phyloP scores from a whole-genome alignment of 53 echinoderm and acorn worm genomes.

The Echinarachnius parma region DNA sequence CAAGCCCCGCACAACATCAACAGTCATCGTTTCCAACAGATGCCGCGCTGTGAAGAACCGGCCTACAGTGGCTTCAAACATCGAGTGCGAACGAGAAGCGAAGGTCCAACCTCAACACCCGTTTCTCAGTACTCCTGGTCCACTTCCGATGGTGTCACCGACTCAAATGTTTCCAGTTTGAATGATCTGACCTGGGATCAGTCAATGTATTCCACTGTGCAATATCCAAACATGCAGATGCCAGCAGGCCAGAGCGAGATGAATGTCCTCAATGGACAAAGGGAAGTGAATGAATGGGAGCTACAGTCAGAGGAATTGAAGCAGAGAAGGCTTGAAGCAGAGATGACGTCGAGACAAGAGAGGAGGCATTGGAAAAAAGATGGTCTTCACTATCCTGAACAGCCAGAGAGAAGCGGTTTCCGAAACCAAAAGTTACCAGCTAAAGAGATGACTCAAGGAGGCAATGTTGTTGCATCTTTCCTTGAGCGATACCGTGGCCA shows the following conservation, averaged over 20 bases:
- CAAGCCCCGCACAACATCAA: too few relatives aligned
- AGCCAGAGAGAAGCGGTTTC: neutral
- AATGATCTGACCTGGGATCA: constrained; percentile 11
- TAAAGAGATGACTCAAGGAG: neutral
- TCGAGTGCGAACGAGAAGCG: too few relatives aligned
- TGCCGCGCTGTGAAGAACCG: neutral
- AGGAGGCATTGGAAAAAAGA: constrained; percentile 18
- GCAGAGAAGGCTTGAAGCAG: constrained; percentile 7
- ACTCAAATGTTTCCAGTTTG: neutral
- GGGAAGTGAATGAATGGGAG: constrained; percentile 28
- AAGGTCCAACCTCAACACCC: too few relatives aligned
- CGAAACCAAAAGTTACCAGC: constrained; percentile 1
- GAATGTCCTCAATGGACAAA: neutral
- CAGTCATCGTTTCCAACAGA: too few relatives aligned
- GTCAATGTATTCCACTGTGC: neutral
- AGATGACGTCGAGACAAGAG: constrained; percentile 13
- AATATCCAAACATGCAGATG: neutral
- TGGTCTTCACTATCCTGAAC: neutral
- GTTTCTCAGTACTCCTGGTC: constrained; percentile 14
- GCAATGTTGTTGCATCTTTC: constrained; percentile 15
- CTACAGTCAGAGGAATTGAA: neutral
- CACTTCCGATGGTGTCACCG: constrained; percentile 16
- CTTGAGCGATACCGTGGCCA: constrained; percentile 15
- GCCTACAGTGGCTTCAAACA: too few relatives aligned
- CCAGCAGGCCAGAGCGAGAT: neutral